These are phyloP conservation scores for Polydrusus pterygomalis DNA, from an alignment of 2,888 invertebrate species.

Conservation along the genomic window DNA sequence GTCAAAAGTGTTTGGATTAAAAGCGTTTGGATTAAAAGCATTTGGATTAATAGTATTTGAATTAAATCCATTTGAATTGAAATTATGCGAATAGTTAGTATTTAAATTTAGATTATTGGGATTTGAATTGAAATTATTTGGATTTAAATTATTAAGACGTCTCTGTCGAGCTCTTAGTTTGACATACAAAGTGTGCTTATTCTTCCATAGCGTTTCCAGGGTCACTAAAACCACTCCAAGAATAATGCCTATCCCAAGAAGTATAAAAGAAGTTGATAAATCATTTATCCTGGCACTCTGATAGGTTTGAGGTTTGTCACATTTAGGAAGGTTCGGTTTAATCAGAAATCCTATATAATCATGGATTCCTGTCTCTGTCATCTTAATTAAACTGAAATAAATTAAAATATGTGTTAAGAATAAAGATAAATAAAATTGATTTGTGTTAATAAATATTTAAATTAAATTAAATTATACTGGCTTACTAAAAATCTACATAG, in stretches of 20 bases:
- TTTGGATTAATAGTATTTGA: not conserved
- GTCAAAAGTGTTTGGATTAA: not conserved
- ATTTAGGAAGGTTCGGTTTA: slow-evolving; percentile 74
- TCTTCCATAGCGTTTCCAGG: slow-evolving; percentile 59
- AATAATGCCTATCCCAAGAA: slow-evolving; percentile 72
- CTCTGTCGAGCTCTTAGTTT: slow-evolving; percentile 37
- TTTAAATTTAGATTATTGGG: not conserved
- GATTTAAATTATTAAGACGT: not conserved
- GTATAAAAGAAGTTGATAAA: slow-evolving; percentile 75
- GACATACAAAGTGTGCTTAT: slow-evolving; percentile 39
- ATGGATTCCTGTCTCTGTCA: slow-evolving; percentile 59
- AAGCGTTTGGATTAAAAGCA: not conserved
- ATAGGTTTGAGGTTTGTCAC: slow-evolving; percentile 74
- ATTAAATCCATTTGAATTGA: not conserved
- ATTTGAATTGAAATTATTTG: not conserved
- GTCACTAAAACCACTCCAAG: slow-evolving; percentile 44
- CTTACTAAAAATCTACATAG: too few species aligned
- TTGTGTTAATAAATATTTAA: too few species aligned
- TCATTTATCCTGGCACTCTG: slow-evolving; percentile 77
- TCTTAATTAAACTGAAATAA: slow-evolving; percentile 67
- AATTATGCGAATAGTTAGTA: not conserved
- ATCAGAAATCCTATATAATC: slow-evolving; percentile 63
- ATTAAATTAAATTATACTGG: too few species aligned
- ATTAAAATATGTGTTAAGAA: too few species aligned
- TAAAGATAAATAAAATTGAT: too few species aligned